Base-by-base conservation (phyloP, 2,113 vertebrate species). In the Rostratula benghalensis region DNA sequence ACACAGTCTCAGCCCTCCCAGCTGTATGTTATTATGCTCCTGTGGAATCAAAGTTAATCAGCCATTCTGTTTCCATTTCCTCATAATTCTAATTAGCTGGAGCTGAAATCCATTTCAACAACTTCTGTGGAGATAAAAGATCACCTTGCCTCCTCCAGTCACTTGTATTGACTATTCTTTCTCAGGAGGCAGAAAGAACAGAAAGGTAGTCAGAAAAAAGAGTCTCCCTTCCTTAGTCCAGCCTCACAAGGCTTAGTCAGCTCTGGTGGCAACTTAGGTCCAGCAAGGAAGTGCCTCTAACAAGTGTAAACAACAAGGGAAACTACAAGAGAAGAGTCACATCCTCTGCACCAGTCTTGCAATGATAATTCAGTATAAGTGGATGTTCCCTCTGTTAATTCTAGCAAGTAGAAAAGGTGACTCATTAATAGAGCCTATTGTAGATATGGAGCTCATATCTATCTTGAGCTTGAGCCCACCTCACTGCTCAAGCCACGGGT, bases 401-500 rank as follows among this genome's bases (percentile, higher is more conserved):
- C 63, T 19, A 71, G 57, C 15, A 41, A 30, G 21, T 10, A 61
- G 43, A 76, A 76, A 79, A 48, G 5, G 10, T 14, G 6, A 12
- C 13, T 90, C 3, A 50, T 6, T 57, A 45, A 21, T 7, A 76
- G 15, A 87, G 7, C 11, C 33, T 3, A 5, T 13, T 61, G 41
- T 13, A 90, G 60, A 27, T 41, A 33, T 0, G 1, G 17, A 57
- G 30, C 10, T n/a, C n/a, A n/a, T n/a, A n/a, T n/a, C n/a, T n/a
- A n/a, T n/a, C n/a, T n/a, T n/a, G n/a, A n/a, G n/a, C n/a, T n/a
- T n/a, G n/a, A n/a, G n/a, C 4, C 3, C 45, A 67, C 9, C 23
- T 60, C 39, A 51, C 7, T 2, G 11, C 23, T 65, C 23, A 54
- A 69, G 60, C 31, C 19, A 25, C 5, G 18, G 14, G 23, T 1